Evolutionary conservation across 2,888 invertebrate genomes (phyloP).

Genomic region (Erebia ligea): DNA sequence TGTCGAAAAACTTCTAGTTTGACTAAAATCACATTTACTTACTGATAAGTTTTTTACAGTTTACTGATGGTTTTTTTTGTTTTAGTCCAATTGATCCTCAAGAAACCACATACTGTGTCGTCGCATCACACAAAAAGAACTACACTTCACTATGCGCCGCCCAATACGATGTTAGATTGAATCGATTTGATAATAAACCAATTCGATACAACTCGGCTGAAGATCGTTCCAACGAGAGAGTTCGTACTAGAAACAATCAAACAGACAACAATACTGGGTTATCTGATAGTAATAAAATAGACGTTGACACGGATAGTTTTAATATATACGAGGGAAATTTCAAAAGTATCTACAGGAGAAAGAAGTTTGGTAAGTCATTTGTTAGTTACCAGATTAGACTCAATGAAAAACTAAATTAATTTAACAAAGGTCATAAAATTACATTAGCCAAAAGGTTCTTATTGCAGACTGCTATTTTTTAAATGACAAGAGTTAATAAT

Average conservation of each 20-base stretch:
- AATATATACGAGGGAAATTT: constrained; percentile 62
- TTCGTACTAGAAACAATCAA: constrained; percentile 39
- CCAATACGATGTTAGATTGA: constrained; percentile 61
- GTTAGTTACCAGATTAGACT: background rate
- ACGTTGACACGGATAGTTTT: constrained; percentile 55
- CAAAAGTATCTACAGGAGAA: constrained; percentile 62
- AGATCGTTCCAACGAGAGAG: constrained; percentile 43
- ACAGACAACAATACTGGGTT: constrained; percentile 26
- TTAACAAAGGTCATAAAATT: too few relatives aligned
- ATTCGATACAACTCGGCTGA: constrained; percentile 49
- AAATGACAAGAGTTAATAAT: background rate
- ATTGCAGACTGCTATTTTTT: background rate
- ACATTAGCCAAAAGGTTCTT: background rate
- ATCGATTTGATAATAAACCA: constrained; percentile 55
- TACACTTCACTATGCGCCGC: constrained; percentile 76
- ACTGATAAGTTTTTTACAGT: background rate
- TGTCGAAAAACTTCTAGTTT: too few relatives aligned
- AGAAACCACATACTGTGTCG: constrained; percentile 72
- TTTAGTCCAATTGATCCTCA: constrained; percentile 77
- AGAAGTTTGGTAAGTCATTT: constrained; percentile 66
- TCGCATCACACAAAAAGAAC: constrained; percentile 69
- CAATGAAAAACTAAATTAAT: background rate
- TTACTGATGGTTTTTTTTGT: constrained; percentile 26
- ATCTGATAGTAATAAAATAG: constrained; percentile 59
- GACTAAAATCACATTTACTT: too few relatives aligned